Conservation (phyloP, 2,888 invertebrate genomes). For the Chelonus formosanus region DNA sequence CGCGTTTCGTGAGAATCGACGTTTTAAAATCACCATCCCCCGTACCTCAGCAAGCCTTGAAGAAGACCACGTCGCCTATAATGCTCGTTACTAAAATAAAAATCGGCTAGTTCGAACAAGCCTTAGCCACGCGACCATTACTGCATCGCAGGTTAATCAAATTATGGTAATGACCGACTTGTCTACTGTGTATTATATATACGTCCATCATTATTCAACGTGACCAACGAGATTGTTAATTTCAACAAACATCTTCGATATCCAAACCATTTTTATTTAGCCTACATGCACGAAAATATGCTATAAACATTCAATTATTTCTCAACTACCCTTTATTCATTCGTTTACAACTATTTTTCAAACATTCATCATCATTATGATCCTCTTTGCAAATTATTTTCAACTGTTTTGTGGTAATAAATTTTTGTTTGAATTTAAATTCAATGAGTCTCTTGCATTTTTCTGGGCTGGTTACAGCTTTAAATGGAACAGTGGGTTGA, state of each 20-base stretch:
- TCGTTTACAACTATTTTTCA: too few relatives aligned
- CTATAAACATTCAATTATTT: slow-evolving; percentile 1
- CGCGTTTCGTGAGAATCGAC: slow-evolving; percentile 47
- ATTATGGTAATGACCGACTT: slow-evolving; percentile 44
- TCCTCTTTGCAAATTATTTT: too few relatives aligned
- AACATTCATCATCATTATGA: too few relatives aligned
- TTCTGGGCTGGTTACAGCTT: too few relatives aligned
- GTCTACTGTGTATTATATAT: slow-evolving; percentile 16
- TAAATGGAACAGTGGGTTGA: too few relatives aligned
- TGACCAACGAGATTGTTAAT: slow-evolving; percentile 27
- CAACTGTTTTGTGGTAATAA: too few relatives aligned
- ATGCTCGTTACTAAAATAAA: slow-evolving; percentile 39
- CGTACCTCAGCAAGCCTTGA: slow-evolving; percentile 22
- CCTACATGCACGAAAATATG: background rate
- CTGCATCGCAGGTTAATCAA: slow-evolving; percentile 43
- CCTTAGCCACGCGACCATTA: slow-evolving; percentile 47
- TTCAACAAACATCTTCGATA: slow-evolving; percentile 1
- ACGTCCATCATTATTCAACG: slow-evolving; percentile 31
- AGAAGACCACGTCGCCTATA: slow-evolving; percentile 24
- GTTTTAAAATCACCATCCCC: slow-evolving; percentile 53
- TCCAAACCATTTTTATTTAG: background rate
- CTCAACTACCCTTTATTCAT: background rate
- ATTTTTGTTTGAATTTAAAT: too few relatives aligned
- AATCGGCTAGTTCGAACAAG: slow-evolving; percentile 41
- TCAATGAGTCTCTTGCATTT: too few relatives aligned